Evolutionary conservation across 2,113 vertebrate genomes (phyloP), one percentile per base, ranked within the genome.

Genomic region (Apaloderma vittatum): DNA sequence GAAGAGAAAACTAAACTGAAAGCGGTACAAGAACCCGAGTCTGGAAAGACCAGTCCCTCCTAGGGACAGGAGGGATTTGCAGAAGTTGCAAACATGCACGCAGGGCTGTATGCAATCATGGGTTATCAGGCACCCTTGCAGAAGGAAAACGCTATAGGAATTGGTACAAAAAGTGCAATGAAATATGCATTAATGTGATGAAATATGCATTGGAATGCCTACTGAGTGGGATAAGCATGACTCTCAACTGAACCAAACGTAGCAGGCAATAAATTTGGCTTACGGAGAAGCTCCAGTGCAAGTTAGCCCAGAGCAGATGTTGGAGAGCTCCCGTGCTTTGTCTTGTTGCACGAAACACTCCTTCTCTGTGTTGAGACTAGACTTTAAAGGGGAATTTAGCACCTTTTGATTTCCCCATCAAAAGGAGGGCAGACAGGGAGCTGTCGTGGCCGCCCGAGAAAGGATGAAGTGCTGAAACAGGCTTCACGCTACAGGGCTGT

Each of bases 181-280:
- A 97, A 97, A 96, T 94, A 96, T 93, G 86, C 81, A 97, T 94
- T 83, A 95, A 37, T 16, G 11, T 51, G 48, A 94, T 97, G 87
- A 96, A 96, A 96, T 96, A 95, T 95, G 68, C 74, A 97, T 96
- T 84, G 89, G 68, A 67, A 76, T 75, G 68, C 77, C 67, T 65
- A 15, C 59, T 59, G 20, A 93, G 70, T 46, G 62, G 80, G 58
- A 57, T 90, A 81, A 90, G 62, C 7, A 5, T 59, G 71, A 73
- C 37, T 94, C 83, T 77, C 57, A 34, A 13, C 49, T 68, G 83
- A 65, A 76, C 40, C 19, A 72, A 71, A 70, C 57, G 63, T 86
- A 62, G 23, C 32, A 63, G 66, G 23, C n/a, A 73, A 0, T 15
- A 40, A 19, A 24, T 80, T 51, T 23, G 23, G 52, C 12, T 74